Base-by-base conservation (phyloP, 2,797 vertebrate species). In the Monodelphis domestica region DNA sequence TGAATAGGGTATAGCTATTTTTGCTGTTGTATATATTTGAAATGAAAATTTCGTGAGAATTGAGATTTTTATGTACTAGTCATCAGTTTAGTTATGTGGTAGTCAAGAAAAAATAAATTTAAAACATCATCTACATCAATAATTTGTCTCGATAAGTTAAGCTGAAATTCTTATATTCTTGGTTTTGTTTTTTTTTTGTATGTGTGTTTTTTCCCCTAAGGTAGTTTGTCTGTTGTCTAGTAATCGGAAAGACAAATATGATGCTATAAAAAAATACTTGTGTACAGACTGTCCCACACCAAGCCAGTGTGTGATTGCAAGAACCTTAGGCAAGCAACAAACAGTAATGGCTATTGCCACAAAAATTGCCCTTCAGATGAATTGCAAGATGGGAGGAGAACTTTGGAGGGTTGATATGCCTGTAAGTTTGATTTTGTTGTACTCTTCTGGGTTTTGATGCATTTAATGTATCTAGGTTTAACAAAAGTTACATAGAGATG, bases 361-460 rank as follows among this genome's bases (percentile, higher is more conserved):
- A 5, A 99, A 99, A 98, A 99, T 99, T 2, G 99, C 98, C 24
- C 97, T 99, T 90, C 99, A 99, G 97, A 99, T 99, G 98, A 99
- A 99, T 93, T 99, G 99, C 97, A 99, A 99, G 98, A 99, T 99
- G 98, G 99, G 99, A 45, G 99, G 99, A 96, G 99, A 99, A 78
- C 99, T 99, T 26, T 99, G 99, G 99, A 99, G 98, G 3, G 98
- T 99, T 1, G 99, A 99, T 93, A 99, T 99, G 94, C 99, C 99
- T 0, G 99, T 99, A 97, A 98, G 98, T 98, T 59, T 0, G 33
- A 1, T 2, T 88, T 87, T 53, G 26, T 6, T 2, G 9, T 54
- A 28, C 29, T 91, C 12, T 89, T 12, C 54, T 51, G 91, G 90
- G 56, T 63, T 54, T 63, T 33, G 59, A 52, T 45, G 28, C 0